Conservation (phyloP, 2,113 vertebrate genomes). For the Syrrhaptes paradoxus region DNA sequence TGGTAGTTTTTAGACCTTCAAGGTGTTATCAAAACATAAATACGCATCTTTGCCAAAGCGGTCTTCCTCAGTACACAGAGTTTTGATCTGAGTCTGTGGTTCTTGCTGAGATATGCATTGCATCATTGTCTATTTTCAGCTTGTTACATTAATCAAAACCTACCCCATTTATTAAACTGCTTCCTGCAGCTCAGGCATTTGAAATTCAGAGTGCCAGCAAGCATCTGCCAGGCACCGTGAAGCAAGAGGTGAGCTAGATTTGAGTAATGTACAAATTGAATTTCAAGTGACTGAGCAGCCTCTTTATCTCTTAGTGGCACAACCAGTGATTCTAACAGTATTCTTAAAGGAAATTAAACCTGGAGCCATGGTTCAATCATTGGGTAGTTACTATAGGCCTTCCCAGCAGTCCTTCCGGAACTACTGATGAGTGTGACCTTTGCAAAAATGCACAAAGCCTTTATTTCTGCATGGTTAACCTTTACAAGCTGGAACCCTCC, state of each 20-base stretch:
- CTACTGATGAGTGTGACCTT: conserved; percentile 81
- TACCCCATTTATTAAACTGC: conserved; percentile 76
- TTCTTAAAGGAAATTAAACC: conserved; percentile 77
- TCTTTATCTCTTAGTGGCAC: conserved; percentile 78
- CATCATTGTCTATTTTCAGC: conserved; percentile 78
- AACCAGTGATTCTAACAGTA: conserved; percentile 63
- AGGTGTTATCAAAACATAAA: conserved; percentile 48
- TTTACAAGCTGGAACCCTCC: conserved; percentile 77
- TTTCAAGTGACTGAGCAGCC: conserved; percentile 79
- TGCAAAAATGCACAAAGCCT: conserved; percentile 77
- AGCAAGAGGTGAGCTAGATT: conserved; percentile 66
- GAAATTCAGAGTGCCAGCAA: conserved; percentile 73
- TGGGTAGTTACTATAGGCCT: conserved; percentile 66
- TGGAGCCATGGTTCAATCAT: conserved; percentile 60
- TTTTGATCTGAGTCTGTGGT: conserved; percentile 31
- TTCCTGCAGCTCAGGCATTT: conserved; percentile 76
- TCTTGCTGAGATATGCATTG: conserved; percentile 74
- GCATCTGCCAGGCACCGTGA: conserved; percentile 70
- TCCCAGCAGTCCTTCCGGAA: conserved; percentile 75
- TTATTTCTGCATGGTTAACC: conserved; percentile 81
- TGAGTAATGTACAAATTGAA: conserved; percentile 77
- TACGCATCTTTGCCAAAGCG: conserved; percentile 2
- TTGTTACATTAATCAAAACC: conserved; percentile 80
- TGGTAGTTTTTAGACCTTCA: conserved; percentile 49
- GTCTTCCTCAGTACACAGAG: conserved; percentile 10